A percentile compares a stretch with the other conserved stretches of the same genome.
Conservation (phyloP, 1,140 invertebrate genomes). For the Trichonephila clavipes region DNA sequence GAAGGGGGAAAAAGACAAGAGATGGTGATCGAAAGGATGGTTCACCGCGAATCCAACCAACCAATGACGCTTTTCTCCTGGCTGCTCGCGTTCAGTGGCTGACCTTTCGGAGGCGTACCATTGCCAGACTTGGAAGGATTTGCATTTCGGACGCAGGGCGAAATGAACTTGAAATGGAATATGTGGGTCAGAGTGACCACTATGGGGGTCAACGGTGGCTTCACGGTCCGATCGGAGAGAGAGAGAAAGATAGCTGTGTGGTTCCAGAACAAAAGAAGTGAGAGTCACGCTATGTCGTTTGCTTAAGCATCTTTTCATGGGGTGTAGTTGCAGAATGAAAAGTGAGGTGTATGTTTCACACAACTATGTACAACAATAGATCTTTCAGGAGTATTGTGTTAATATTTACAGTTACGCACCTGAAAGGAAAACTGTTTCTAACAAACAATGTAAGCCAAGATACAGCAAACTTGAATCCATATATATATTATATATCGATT, state of each 20-base stretch:
- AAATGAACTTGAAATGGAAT: slow-evolving; percentile 43
- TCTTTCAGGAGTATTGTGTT: not conserved
- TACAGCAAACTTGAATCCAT: no score
- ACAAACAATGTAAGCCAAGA: no score
- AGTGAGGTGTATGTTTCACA: not conserved
- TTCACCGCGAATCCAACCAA: slow-evolving; percentile 10
- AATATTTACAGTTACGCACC: not conserved
- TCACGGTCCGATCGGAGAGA: slow-evolving; percentile 32
- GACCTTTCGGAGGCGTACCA: slow-evolving; percentile 20
- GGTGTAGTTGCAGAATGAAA: not conserved
- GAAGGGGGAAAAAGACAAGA: slow-evolving; percentile 10
- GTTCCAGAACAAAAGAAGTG: slow-evolving; percentile 9
- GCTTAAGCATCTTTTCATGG: not conserved
- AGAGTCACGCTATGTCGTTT: not conserved
- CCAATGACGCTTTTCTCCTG: slow-evolving; percentile 15
- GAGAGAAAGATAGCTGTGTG: slow-evolving; percentile 10
- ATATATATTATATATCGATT: no score
- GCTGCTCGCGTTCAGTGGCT: slow-evolving; percentile 9
- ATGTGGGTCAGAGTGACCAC: slow-evolving; percentile 38
- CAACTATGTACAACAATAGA: not conserved
- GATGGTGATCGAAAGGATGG: slow-evolving; percentile 28
- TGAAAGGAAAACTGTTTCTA: no score
- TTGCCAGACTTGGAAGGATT: slow-evolving; percentile 3
- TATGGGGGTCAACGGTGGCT: not conserved
- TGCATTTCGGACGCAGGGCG: not conserved